A percentile compares a stretch with the other conserved stretches of the same genome.
Evolutionary conservation across 2,113 vertebrate species (phyloP).

Genomic region (Haemorhous mexicanus): DNA sequence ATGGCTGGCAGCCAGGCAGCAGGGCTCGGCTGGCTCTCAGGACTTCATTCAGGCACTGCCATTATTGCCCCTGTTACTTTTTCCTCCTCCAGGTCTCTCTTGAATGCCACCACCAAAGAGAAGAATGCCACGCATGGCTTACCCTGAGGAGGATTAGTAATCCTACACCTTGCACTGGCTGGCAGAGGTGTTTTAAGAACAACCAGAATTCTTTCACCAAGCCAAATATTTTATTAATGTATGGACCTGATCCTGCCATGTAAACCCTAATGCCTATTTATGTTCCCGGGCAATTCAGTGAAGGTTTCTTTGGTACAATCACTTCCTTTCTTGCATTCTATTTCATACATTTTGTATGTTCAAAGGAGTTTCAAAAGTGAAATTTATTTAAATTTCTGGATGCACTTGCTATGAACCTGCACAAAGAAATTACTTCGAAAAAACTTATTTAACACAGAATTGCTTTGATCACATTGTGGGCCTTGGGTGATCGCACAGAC

Average conservation of each 20-base stretch:
- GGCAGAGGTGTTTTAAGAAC: constrained; percentile 20
- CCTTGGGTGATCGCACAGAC: neutral
- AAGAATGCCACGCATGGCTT: constrained; percentile 58
- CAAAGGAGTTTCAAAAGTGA: neutral
- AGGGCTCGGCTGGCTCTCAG: constrained; percentile 13
- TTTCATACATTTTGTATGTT: neutral
- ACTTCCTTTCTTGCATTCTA: neutral
- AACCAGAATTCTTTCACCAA: neutral
- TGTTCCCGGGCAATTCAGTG: neutral
- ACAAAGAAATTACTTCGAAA: neutral
- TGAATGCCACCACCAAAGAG: constrained; percentile 18
- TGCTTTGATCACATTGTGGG: neutral
- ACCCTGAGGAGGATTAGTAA: constrained; percentile 44
- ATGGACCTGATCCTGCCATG: neutral
- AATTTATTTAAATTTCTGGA: neutral
- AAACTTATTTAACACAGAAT: neutral
- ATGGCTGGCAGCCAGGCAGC: constrained; percentile 19
- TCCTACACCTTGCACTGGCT: constrained; percentile 19
- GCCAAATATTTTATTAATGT: neutral
- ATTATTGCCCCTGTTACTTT: constrained; percentile 28
- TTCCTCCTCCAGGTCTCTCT: neutral
- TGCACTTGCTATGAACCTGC: neutral
- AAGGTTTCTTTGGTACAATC: neutral
- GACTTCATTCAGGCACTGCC: constrained; percentile 17
- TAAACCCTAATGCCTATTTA: neutral